Base-by-base conservation (phyloP, 2,888 invertebrate species). In the Emmelina monodactyla region DNA sequence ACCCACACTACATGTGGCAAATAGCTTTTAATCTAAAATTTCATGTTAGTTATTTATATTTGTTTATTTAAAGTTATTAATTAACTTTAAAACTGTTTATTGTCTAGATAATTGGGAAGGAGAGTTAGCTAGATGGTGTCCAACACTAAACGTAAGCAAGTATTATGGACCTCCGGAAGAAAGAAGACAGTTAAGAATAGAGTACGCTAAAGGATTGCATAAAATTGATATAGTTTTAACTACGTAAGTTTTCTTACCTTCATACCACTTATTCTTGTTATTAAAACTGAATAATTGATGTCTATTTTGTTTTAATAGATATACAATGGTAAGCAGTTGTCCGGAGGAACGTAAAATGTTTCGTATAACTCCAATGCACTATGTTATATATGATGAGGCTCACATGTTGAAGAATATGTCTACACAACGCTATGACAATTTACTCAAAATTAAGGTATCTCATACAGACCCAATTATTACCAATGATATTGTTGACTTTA, bases 321-420 rank as follows among this genome's bases (percentile, higher is more conserved):
- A 85, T 52, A 84, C 88, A 44, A 88, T 94, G 82, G 88, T 94
- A 14, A 86, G 87, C 48, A 94, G 92, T 43, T 90, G 89, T 41
- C 87, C 92, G 0, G 97, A 97, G 54, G 92, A 92, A 55, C 89
- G 94, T 38, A 91, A 94, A 62, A 88, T 92, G 82, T 92, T 97
- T 62, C 88, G 95, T 38, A 91, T 95, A 22, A 90, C 92, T 39
- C 85, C 87, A 31, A 86, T 97, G 64, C 89, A 95, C 60, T 97
- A 97, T 60, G 94, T 96, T 0, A 83, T 98, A 14, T 97, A 97
- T 60, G 98, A 98, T 63, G 98, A 98, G 60, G 97, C 96, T 1
- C 97, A 98, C 61, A 96, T 97, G 95, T 78, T 98, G 22, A 98
- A 98, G 66, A 98, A 97, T 60, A 97, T 97, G 95, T 87, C 91